These are phyloP conservation scores for Galemys pyrenaicus DNA, from an alignment of 2,113 vertebrate species.

Conservation along the genomic window DNA sequence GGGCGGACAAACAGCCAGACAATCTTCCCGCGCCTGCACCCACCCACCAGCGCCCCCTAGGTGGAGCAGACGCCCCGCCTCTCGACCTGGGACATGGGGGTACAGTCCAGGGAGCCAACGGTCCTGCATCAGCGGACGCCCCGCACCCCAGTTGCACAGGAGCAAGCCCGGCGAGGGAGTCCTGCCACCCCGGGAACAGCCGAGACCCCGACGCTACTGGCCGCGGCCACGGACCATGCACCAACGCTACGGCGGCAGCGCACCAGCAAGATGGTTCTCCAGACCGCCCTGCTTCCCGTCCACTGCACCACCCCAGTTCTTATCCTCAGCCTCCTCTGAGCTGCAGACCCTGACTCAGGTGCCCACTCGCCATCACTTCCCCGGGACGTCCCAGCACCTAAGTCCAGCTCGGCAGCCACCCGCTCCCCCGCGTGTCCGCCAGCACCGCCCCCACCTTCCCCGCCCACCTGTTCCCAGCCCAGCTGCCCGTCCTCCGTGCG, in stretches of 20 bases:
- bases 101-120: no score
- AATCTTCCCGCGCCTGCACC: accelerated
- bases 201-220: accelerated
- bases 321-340: accelerated
- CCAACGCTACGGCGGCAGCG: not conserved
- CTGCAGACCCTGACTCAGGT: not conserved
- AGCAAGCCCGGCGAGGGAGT: not conserved
- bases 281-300: not conserved
- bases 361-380: accelerated
- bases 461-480: no score
- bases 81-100: accelerated
- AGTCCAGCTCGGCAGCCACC: no score
- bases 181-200: not conserved
- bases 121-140: accelerated
- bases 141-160: accelerated
- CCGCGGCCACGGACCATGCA: accelerated
- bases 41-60: accelerated
- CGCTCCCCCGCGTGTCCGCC: no score
- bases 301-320: not conserved
- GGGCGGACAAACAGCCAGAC: accelerated
- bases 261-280: accelerated
- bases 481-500: no score
- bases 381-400: accelerated
- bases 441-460: no score
- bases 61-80: not conserved